These are phyloP conservation scores for Meteorus sp. DNA, from an alignment of 1,140 invertebrate species.

Conservation along the genomic window DNA sequence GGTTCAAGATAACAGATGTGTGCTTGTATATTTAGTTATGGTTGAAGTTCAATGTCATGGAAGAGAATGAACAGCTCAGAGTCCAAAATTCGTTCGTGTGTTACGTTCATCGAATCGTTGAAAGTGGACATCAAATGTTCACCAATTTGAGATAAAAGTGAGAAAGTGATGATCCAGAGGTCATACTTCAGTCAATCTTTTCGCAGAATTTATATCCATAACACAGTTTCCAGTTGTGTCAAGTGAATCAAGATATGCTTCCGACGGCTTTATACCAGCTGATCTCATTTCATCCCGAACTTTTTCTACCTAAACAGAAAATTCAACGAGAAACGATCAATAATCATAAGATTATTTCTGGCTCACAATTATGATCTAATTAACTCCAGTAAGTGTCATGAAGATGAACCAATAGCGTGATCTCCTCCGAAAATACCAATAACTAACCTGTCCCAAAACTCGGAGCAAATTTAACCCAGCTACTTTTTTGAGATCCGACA, in stretches of 20 bases:
- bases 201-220: constrained; percentile 51
- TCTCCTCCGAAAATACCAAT: constrained; percentile 1
- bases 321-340: background rate
- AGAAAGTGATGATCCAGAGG: constrained; percentile 12
- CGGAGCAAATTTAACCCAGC: constrained; percentile 85
- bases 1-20: constrained; percentile 8
- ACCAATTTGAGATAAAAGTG: background rate
- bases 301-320: constrained; percentile 39
- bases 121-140: constrained; percentile 8
- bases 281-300: constrained; percentile 59
- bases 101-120: background rate
- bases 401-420: no score
- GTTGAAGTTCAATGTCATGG: constrained; percentile 9
- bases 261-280: constrained; percentile 56
- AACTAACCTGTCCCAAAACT: constrained; percentile 63
- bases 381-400: no score
- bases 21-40: constrained; percentile 2
- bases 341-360: background rate
- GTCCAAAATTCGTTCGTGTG: background rate
- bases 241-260: constrained; percentile 53
- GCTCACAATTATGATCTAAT: background rate
- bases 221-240: constrained; percentile 51
- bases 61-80: constrained; percentile 4
- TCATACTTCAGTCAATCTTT: constrained; percentile 50
- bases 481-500: constrained; percentile 83